A percentile compares a stretch with the other conserved stretches of the same genome.
Conservation (phyloP, 1,140 invertebrate species). For the Stegodyphus mimosarum region DNA sequence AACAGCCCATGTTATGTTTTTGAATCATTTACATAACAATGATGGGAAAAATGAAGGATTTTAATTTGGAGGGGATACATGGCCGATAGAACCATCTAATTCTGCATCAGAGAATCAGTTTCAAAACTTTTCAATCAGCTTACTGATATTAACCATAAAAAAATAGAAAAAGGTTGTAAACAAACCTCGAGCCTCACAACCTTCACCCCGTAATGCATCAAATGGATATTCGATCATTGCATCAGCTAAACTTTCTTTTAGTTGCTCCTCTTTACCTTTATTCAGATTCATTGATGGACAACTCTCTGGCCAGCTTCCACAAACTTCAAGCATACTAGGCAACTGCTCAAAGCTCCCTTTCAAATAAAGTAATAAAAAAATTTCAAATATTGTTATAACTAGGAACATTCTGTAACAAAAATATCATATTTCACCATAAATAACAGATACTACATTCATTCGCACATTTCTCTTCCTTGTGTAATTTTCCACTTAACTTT, state of each 20-base stretch:
- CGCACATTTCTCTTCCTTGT: too few relatives aligned
- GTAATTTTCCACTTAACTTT: too few relatives aligned
- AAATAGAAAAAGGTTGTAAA: not conserved
- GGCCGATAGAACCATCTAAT: too few relatives aligned
- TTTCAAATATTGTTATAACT: not conserved
- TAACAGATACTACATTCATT: too few relatives aligned
- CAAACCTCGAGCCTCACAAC: conserved; percentile 63
- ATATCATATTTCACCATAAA: too few relatives aligned
- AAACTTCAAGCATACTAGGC: conserved; percentile 82
- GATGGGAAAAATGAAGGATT: too few relatives aligned
- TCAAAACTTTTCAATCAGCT: not conserved
- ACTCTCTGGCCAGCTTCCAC: conserved; percentile 73
- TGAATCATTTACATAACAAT: too few relatives aligned
- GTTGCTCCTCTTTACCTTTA: conserved; percentile 76
- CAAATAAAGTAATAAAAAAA: conserved; percentile 18
- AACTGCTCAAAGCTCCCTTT: conserved; percentile 90
- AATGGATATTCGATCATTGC: conserved; percentile 88
- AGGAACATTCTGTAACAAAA: too few relatives aligned
- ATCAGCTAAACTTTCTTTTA: conserved; percentile 91
- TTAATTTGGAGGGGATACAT: too few relatives aligned
- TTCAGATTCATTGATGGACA: conserved; percentile 70
- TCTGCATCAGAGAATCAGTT: too few relatives aligned
- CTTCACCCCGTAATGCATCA: conserved; percentile 28
- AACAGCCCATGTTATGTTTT: too few relatives aligned
- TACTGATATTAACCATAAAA: not conserved